Base-by-base conservation (phyloP, 2,888 invertebrate genomes). In the Leucoma salicis region DNA sequence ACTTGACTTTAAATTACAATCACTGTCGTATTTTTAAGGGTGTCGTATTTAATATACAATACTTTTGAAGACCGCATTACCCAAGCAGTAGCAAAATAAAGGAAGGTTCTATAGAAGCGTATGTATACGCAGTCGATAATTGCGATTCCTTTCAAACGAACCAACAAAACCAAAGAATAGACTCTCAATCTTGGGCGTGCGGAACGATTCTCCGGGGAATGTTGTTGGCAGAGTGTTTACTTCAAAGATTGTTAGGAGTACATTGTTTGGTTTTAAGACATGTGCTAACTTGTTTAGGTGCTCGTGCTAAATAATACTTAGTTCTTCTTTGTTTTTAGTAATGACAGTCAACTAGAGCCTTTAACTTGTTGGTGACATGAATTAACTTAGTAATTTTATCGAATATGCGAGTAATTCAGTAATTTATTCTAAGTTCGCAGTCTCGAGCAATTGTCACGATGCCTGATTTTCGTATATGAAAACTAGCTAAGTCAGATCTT, bases 201-300 rank as follows among this genome's bases (percentile, higher is more conserved):
- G 29, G 31, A 42, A 41, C 35, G 42, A 44, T 48, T 39, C 42
- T 49, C 49, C 42, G 35, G 34, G 28, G 35, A 29, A 38, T 51
- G 61, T 63, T 64, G 43, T 24, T 46, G 43, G 60, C 75, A 76
- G 71, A 63, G 62, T 69, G 66, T 73, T 71, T 71, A 69, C 68
- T 69, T 60, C 49, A 50, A 54, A 51, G 49, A 62, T 66, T 59
- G 66, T 57, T 46, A 38, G 47, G 49, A 48, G 52, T 50, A 48
- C 31, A 42, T 32, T 43, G 49, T 49, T 51, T 18, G 29, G 16
- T 10, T 14, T 31, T n/a, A 31, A 16, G 14, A 15, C 12, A 10
- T 16, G n/a, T 31, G 31, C n/a, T 31, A 31, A 15, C 16, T 15
- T 31, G 12, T 15, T 31, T 14, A 31, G 8, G 10, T 25, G 8